Evolutionary conservation across 2,113 vertebrate species (phyloP), one percentile per base, ranked within the genome.

Genomic region (Oreochromis aureus): DNA sequence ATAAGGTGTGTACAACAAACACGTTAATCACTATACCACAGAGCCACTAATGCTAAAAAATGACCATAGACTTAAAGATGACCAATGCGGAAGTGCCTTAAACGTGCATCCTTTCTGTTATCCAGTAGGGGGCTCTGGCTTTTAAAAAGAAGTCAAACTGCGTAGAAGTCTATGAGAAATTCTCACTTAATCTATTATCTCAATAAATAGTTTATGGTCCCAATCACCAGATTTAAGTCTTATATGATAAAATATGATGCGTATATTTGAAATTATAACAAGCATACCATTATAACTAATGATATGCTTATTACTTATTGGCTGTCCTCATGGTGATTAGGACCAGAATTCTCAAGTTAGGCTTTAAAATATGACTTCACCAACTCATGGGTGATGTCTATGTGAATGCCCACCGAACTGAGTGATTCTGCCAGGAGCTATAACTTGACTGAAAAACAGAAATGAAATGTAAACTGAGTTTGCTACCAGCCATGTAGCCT

Each of bases 41-140:
- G 44, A 12, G 10, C 44, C 71, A 78, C 30, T 78, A 51, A 51
- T n/a, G 44, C 27, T 78, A 51, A 30, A 32, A 78, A 78, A 63
- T 53, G 12, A 78, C 18, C 24, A 76, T 51, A 32, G 16, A n/a
- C 46, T 32, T 30, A n/a, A 12, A 19, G 10, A 51, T 78, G 71
- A 78, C 46, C 27, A 78, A 12, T 51, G 6, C 2, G 4, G 19
- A 51, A 76, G 24, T 76, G 44, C 24, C 71, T 76, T 51, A 32
- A 51, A 19, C 1, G 0, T 19, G 0, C 71, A 51, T 30, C 0
- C 44, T 76, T 19, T 76, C 24, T 76, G 4, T 12, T 76, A 48
- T 8, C 2, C 73, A 78, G 0, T 8, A 53, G 46, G 46, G 10
- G 10, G 71, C 44, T 76, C 12, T 48, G 41, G 22, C 24, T 76